Evolutionary conservation across 30 jellyfish, hydroid and myxozoan species (phyloP).

Genomic region (Nemopilema nomurai): DNA sequence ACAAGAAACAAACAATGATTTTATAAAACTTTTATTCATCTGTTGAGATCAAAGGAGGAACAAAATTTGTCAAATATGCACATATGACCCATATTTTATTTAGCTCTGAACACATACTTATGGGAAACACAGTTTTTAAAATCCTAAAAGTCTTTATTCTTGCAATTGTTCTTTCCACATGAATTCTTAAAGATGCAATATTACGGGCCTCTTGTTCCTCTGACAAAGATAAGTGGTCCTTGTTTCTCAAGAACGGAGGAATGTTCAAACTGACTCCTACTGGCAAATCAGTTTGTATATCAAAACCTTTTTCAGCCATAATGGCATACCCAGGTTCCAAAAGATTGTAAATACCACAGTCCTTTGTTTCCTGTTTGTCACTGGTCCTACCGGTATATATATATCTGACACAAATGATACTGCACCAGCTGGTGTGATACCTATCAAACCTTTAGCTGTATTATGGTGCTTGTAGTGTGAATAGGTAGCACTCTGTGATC

Average conservation of each 20-base stretch:
- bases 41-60: slow-evolving; percentile 31
- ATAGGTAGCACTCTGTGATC: slow-evolving; percentile 41
- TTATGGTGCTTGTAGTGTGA: slow-evolving; percentile 42
- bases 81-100: slow-evolving; percentile 47
- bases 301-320: slow-evolving; percentile 80
- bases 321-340: slow-evolving; percentile 59
- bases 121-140: slow-evolving; percentile 25
- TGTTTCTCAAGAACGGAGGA: slow-evolving; percentile 68
- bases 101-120: slow-evolving; percentile 47
- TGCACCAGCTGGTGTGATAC: slow-evolving; percentile 28
- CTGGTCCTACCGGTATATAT: slow-evolving; percentile 56
- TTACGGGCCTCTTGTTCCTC: slow-evolving; percentile 58
- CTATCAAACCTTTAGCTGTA: slow-evolving; percentile 41
- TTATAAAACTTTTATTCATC: not conserved
- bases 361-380: slow-evolving; percentile 32
- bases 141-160: slow-evolving; percentile 54
- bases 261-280: slow-evolving; percentile 41
- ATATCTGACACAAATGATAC: slow-evolving; percentile 31
- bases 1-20: not conserved
- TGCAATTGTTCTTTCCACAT: slow-evolving; percentile 62
- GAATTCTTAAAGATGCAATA: slow-evolving; percentile 71
- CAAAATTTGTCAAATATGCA: slow-evolving; percentile 43
- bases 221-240: slow-evolving; percentile 26
- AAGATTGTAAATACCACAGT: slow-evolving; percentile 34
- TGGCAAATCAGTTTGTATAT: slow-evolving; percentile 39